Conservation (phyloP, 2,888 invertebrate genomes). For the Dasysyrphus albostriatus region DNA sequence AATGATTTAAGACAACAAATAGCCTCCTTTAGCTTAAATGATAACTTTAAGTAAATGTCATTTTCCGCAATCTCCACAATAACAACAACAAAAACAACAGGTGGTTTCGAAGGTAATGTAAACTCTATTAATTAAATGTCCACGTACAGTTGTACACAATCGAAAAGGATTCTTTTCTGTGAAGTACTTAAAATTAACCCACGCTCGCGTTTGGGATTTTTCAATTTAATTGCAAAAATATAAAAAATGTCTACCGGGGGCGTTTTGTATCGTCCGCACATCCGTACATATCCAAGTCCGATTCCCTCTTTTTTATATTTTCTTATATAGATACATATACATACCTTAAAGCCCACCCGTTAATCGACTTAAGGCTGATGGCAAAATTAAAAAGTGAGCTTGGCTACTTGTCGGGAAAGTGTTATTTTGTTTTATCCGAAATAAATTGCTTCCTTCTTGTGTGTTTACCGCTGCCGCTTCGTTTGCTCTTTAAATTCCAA, state of each 20-base stretch:
- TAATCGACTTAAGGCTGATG: slow-evolving; percentile 22
- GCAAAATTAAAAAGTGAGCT: slow-evolving; percentile 24
- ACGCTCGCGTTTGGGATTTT: slow-evolving; percentile 4
- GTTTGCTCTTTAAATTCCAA: neutral
- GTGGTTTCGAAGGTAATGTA: slow-evolving; percentile 14
- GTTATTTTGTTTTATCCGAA: slow-evolving; percentile 21
- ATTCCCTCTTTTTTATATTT: neutral
- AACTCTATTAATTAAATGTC: slow-evolving; percentile 16
- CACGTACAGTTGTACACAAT: neutral
- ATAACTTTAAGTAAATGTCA: neutral
- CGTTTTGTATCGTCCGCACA: slow-evolving; percentile 3
- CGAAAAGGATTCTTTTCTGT: neutral
- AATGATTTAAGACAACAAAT: slow-evolving; percentile 10
- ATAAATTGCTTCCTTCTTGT: slow-evolving; percentile 35
- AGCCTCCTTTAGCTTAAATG: neutral
- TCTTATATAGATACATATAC: neutral
- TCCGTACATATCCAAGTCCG: neutral
- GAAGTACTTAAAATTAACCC: slow-evolving; percentile 5
- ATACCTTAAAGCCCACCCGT: neutral
- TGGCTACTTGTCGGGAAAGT: slow-evolving; percentile 4
- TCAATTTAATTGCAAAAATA: slow-evolving; percentile 17
- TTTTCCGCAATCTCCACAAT: neutral
- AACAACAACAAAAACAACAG: neutral
- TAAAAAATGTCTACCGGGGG: slow-evolving; percentile 9
- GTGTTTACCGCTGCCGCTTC: no score